Percentiles rank a stretch among this genome's conserved stretches.
These are phyloP conservation scores for Sphinx pinastri DNA, from an alignment of 2,888 invertebrate genomes.

Conservation along the genomic window DNA sequence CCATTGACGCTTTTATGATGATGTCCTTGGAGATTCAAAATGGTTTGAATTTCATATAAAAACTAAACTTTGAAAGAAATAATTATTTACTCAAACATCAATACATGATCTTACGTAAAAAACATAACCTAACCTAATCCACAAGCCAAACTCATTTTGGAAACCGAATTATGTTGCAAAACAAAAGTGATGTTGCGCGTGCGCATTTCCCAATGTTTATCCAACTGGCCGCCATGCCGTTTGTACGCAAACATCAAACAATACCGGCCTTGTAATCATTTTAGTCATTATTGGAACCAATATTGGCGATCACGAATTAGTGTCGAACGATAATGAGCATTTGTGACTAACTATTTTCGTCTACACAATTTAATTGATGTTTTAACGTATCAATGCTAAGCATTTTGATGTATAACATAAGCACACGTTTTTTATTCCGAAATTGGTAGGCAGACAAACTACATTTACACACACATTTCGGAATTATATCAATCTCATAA, in stretches of 20 bases:
- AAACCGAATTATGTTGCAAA: background rate
- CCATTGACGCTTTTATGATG: no score
- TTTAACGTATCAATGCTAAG: no score
- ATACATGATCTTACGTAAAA: background rate
- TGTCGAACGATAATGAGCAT: conserved; percentile 32
- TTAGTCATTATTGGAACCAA: conserved; percentile 43
- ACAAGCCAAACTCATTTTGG: background rate
- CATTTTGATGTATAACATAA: no score
- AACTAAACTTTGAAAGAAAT: no score
- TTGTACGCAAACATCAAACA: conserved; percentile 43
- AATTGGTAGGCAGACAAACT: no score
- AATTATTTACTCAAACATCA: no score
- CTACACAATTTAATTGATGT: no score
- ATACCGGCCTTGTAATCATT: conserved; percentile 49
- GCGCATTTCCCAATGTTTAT: conserved; percentile 19
- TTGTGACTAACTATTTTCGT: background rate
- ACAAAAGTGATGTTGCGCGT: background rate
- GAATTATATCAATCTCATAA: no score
- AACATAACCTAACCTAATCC: conserved; percentile 14
- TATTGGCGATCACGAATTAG: conserved; percentile 38
- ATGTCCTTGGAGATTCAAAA: no score
- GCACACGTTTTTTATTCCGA: no score
- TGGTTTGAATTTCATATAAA: no score
- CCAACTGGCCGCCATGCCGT: conserved; percentile 31
- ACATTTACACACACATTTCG: no score